Evolutionary conservation across 2,888 invertebrate species (phyloP).

Genomic region (Dorcus parallelipipedus): DNA sequence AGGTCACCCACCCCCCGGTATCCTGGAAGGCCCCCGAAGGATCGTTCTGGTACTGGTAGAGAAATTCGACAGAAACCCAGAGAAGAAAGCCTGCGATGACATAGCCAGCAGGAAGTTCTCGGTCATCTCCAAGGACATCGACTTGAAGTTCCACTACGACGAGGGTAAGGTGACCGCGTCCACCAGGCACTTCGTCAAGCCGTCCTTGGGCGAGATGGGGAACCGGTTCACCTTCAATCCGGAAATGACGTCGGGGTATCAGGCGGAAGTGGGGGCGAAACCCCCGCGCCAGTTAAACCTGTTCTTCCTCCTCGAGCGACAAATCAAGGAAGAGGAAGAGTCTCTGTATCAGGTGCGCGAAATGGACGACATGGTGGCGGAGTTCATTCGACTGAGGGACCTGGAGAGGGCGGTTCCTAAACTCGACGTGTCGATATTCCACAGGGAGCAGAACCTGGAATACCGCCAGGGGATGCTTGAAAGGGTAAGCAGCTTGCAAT

Average conservation of each 20-base stretch:
- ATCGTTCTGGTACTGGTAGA: constrained; percentile 55
- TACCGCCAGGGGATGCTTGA: constrained; percentile 51
- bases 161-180: constrained; percentile 60
- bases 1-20: constrained; percentile 36
- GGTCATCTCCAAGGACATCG: constrained; percentile 58
- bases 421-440: constrained; percentile 54
- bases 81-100: constrained; percentile 58
- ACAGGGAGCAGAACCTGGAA: constrained; percentile 54
- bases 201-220: constrained; percentile 67
- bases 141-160: constrained; percentile 62
- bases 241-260: constrained; percentile 62
- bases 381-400: constrained; percentile 50
- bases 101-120: constrained; percentile 65
- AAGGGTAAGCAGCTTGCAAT: constrained; percentile 41
- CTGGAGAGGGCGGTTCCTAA: constrained; percentile 51
- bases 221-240: constrained; percentile 63
- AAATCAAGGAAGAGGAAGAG: constrained; percentile 60
- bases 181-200: constrained; percentile 64
- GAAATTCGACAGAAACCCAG: constrained; percentile 58
- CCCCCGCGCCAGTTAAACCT: constrained; percentile 61
- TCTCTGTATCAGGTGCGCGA: constrained; percentile 56
- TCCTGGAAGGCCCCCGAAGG: constrained; percentile 37
- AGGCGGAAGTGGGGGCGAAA: constrained; percentile 61
- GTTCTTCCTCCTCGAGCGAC: constrained; percentile 60
- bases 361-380: constrained; percentile 48